phyloP scores from a whole-genome alignment of 2,888 invertebrate species.

The Pocota personata region DNA sequence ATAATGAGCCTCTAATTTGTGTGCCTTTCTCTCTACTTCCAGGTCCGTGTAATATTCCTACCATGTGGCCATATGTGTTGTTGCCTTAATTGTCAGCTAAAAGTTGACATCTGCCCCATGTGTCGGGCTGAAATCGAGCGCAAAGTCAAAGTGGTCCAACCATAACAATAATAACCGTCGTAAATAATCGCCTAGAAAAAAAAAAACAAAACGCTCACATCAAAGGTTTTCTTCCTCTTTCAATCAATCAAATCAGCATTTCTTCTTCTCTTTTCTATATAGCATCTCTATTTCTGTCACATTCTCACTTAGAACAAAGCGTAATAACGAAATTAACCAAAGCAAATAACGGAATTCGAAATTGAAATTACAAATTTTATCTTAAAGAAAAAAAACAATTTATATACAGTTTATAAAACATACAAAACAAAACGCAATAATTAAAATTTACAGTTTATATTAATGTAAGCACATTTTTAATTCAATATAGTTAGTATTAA shows the following conservation, averaged over 20 bases:
- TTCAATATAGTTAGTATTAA: constrained; percentile 31
- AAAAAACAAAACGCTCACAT: background rate
- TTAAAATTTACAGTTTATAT: constrained; percentile 53
- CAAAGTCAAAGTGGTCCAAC: constrained; percentile 86
- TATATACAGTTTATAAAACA: constrained; percentile 44
- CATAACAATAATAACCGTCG: constrained; percentile 80
- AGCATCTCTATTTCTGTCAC: constrained; percentile 23
- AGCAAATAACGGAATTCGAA: constrained; percentile 43
- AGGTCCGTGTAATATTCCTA: constrained; percentile 91
- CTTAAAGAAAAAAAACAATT: too few relatives aligned
- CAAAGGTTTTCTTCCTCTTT: constrained; percentile 42
- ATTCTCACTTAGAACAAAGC: background rate
- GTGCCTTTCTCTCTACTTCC: background rate
- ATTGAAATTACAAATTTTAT: constrained; percentile 49
- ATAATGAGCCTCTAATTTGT: too few relatives aligned
- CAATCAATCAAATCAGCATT: constrained; percentile 46
- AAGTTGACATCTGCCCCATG: constrained; percentile 88
- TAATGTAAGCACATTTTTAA: constrained; percentile 46
- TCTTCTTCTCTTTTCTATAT: constrained; percentile 16
- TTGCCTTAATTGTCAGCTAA: constrained; percentile 87
- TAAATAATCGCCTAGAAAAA: background rate
- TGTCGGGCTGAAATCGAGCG: constrained; percentile 89
- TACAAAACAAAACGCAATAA: constrained; percentile 55
- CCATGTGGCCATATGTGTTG: constrained; percentile 95
- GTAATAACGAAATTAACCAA: constrained; percentile 20